A percentile compares a stretch with the other conserved stretches of the same genome.
These are phyloP conservation scores for Pandion haliaetus DNA, from an alignment of 2,113 vertebrate species.

Conservation along the genomic window DNA sequence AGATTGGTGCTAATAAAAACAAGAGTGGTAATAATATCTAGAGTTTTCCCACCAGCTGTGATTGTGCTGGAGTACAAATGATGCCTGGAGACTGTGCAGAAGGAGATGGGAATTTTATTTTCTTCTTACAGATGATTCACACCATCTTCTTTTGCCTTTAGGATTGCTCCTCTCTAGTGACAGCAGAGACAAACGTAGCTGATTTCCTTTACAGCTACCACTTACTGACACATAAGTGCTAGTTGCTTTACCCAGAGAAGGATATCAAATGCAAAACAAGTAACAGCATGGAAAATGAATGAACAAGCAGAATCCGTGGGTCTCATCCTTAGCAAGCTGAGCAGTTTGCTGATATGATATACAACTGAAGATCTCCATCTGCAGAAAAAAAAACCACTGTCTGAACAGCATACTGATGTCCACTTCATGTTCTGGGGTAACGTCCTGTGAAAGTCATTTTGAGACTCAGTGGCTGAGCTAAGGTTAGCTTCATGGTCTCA, in stretches of 20 bases:
- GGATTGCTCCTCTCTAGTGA: not conserved
- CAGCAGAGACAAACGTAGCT: not conserved
- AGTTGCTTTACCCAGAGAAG: not conserved
- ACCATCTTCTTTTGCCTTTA: not conserved
- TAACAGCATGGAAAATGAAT: not conserved
- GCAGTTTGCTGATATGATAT: not conserved
- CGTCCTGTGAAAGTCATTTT: not conserved
- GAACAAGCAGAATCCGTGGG: not conserved
- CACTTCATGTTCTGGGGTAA: not conserved
- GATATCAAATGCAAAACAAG: not conserved
- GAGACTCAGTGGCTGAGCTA: not conserved
- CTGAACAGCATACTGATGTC: not conserved
- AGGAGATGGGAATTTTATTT: not conserved
- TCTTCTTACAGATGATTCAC: not conserved
- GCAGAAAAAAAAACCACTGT: not conserved
- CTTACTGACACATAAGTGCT: not conserved
- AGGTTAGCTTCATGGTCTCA: not conserved
- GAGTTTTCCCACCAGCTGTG: not conserved
- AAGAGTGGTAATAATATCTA: not conserved
- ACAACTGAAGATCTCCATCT: not conserved
- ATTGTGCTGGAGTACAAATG: not conserved
- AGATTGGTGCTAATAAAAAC: not conserved
- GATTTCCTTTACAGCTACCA: not conserved
- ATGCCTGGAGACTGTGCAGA: not conserved
- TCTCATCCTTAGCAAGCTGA: not conserved